Base-by-base conservation (phyloP, 2,797 vertebrate species). In the Pantherophis vulpinus region DNA sequence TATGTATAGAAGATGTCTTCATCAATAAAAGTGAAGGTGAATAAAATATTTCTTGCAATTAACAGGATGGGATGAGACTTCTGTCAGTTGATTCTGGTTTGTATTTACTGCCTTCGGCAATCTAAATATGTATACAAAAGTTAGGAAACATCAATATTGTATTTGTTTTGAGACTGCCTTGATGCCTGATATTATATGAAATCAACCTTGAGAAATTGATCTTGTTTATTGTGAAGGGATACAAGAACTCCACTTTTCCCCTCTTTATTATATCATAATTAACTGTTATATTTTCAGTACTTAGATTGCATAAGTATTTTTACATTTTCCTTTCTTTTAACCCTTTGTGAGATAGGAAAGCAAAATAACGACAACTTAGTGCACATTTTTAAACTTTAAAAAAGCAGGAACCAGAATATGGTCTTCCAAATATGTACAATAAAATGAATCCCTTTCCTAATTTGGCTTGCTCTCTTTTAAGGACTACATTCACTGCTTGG, bases 221-320 rank as follows among this genome's bases (percentile, higher is more conserved):
- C 92, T 2, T 5, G 89, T 94, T 93, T 86, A 93, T 94, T 94
- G 91, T 90, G 70, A 93, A 92, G 86, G 55, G 92, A 95, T 87
- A 59, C 1, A 63, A 92, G 55, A 87, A 54, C 51, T 93, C 79
- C 92, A 87, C 94, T 91, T 54, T 96, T 89, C 90, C 90, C 91
- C 42, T 93, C 90, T 94, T 63, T 93, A 93, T 94, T 25, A 89
- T 89, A 90, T 55, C 63, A 70, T 70, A 89, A 86, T 91, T 86
- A 91, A 91, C 54, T 93, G 94, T 94, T 92, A 63, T 92, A 95
- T 92, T 95, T 96, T 94, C 92, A 94, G 93, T 88, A 94, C 54
- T 92, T 59, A 92, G 87, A 37, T 91, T 92, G 47, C 93, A 92
- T 91, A 16, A 56, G 12, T 94, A 70, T 90, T 79, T 2, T 2